Evolutionary conservation across 2,797 vertebrate genomes (phyloP).

Genomic region (Anabacerthia variegaticeps): DNA sequence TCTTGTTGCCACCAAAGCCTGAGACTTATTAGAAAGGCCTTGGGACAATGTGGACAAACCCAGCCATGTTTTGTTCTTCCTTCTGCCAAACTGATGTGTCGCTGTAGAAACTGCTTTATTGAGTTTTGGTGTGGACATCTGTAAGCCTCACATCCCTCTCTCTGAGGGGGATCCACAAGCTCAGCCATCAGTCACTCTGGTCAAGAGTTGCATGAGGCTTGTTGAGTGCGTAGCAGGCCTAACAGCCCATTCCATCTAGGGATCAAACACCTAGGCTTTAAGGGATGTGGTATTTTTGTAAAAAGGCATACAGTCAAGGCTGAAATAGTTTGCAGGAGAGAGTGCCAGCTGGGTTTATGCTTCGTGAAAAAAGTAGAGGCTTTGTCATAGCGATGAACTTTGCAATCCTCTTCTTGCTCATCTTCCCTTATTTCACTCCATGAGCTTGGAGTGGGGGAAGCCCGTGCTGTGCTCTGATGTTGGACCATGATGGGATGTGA

Average conservation of each 20-base stretch:
- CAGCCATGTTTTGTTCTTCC: not conserved
- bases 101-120: not conserved
- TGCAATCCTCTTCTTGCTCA: not conserved
- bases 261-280: not conserved
- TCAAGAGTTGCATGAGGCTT: not conserved
- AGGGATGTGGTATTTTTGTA: not conserved
- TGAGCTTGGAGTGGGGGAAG: not conserved
- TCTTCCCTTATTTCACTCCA: slow-evolving; percentile 33
- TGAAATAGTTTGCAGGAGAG: not conserved
- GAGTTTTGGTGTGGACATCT: not conserved
- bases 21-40: not conserved
- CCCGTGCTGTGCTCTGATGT: slow-evolving; percentile 24
- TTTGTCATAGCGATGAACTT: not conserved
- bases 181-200: not conserved
- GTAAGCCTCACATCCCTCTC: not conserved
- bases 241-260: not conserved
- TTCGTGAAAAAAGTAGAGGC: not conserved
- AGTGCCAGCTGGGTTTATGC: not conserved
- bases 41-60: not conserved
- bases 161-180: not conserved
- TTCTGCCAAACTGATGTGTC: not conserved
- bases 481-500: slow-evolving; percentile 49
- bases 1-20: not conserved
- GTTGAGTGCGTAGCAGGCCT: not conserved
- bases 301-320: not conserved